Evolutionary conservation across 2,888 invertebrate genomes (phyloP).

Genomic region (Mayetiola destructor): DNA sequence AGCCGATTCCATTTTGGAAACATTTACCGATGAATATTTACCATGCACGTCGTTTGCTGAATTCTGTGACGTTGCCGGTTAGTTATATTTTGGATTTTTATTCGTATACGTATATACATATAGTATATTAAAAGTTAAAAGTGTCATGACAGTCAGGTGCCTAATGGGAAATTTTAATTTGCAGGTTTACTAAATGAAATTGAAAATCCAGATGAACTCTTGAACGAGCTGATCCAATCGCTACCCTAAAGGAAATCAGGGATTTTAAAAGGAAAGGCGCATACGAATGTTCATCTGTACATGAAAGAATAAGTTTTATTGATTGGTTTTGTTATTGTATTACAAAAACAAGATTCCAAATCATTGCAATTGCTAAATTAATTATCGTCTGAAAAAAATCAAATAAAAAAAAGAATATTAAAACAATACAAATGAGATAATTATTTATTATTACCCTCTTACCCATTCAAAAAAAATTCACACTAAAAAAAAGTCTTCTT

Average conservation of each 20-base stretch:
- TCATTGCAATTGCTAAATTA: not conserved
- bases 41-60: slow-evolving; percentile 82
- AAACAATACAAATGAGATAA: not conserved
- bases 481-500: too few species aligned
- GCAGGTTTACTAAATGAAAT: slow-evolving; percentile 30
- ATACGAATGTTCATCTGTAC: too few species aligned
- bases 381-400: not conserved
- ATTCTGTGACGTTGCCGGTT: slow-evolving; percentile 82
- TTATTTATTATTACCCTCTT: too few species aligned
- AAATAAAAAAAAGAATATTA: not conserved
- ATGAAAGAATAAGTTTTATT: too few species aligned
- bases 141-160: not conserved
- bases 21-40: slow-evolving; percentile 76
- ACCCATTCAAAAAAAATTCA: too few species aligned
- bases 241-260: slow-evolving; percentile 23
- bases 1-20: slow-evolving; percentile 65
- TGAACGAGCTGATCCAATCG: slow-evolving; percentile 27
- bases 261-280: too few species aligned
- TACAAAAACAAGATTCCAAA: not conserved
- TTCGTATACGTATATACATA: not conserved
- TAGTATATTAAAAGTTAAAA: too few species aligned
- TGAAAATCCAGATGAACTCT: slow-evolving; percentile 31
- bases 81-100: slow-evolving; percentile 13
- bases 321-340: too few species aligned
- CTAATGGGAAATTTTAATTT: slow-evolving; percentile 4